phyloP scores from a whole-genome alignment of 2,113 vertebrate genomes.

The Lepus americanus region DNA sequence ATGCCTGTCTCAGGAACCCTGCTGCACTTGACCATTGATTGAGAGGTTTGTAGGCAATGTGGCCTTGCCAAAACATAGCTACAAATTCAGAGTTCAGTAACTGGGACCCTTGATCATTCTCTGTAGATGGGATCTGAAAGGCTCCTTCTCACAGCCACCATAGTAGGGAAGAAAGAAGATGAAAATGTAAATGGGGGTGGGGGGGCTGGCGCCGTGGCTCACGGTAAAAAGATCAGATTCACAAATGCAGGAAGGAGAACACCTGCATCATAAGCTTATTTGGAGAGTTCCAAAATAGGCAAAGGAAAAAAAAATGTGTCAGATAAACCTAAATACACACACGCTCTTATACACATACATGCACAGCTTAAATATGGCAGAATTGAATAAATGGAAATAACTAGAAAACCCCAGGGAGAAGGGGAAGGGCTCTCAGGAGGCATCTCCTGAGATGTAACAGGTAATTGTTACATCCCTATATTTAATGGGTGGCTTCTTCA shows the following conservation, averaged over 20 bases:
- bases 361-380: too few species aligned
- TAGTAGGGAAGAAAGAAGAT: neutral
- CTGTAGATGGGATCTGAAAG: neutral
- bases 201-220: too few species aligned
- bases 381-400: neutral
- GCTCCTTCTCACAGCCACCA: neutral
- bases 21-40: too few species aligned
- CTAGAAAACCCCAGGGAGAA: neutral
- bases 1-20: neutral
- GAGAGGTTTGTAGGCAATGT: neutral
- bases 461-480: neutral
- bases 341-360: too few species aligned
- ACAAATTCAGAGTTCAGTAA: neutral
- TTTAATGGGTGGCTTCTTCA: neutral
- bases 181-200: neutral
- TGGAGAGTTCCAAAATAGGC: neutral
- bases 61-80: neutral
- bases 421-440: neutral
- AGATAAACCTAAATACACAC: too few species aligned
- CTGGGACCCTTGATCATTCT: neutral
- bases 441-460: neutral
- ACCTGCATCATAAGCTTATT: neutral
- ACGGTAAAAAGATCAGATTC: neutral
- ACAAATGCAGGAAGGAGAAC: neutral
- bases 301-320: neutral